Base-by-base conservation (phyloP, 1,140 invertebrate species). In the Neelides sp. region DNA sequence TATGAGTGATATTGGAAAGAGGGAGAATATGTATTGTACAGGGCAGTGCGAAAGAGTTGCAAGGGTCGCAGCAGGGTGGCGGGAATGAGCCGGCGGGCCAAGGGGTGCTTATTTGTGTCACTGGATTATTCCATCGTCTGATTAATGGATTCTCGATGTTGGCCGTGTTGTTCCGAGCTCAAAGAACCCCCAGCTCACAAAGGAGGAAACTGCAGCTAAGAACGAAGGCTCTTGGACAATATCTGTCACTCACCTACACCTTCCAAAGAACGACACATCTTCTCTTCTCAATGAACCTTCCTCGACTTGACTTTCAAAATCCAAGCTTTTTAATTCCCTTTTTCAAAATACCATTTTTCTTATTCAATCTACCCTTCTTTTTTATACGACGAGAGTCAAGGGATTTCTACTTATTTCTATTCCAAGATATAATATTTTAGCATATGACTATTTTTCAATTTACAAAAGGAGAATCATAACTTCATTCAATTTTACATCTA, bases 71-170 rank as follows among this genome's bases (percentile, higher is more conserved):
- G 58, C 58, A 51, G 50, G 48, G 48, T 45, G 5, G 44, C 48
- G 50, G 50, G 55, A 55, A 45, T 36, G 48, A 48, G 54, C 48
- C 45, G 48, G 32, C 30, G 50, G 57, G 57, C 51, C 45, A 54
- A 59, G 51, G 54, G 58, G 54, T 55, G 49, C 54, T 59, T 56
- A 56, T 52, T 56, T 56, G 57, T 59, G 58, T 56, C 58, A 59
- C 44, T 56, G 54, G 57, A 59, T 59, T 59, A 59, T 59, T 59
- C 57, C 52, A 59, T 59, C 55, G 57, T 51, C 57, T 59, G 57
- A 59, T 59, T 59, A 59, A 59, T 59, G 57, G 57, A 59, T 59
- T 55, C 46, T 59, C 49, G 36, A 50, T 34, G 44, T 3, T 8
- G 28, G 7, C 28, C n/a, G 7, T 32, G 28, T 32, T 8, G n/a